A percentile compares a stretch with the other conserved stretches of the same genome.
Evolutionary conservation across 2,888 invertebrate genomes (phyloP).

Genomic region (Hymenopus coronatus): DNA sequence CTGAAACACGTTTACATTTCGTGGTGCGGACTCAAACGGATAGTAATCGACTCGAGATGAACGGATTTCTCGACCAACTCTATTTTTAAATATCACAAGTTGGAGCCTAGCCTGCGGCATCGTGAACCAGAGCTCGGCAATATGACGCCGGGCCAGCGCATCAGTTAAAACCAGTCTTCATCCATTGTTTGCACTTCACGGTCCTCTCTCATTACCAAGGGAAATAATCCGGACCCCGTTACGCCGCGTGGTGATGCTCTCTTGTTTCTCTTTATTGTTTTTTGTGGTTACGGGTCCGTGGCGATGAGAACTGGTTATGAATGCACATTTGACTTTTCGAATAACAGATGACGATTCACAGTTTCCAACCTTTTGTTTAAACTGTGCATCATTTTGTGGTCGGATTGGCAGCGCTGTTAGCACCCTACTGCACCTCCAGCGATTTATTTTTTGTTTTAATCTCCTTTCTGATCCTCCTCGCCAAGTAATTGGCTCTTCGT

Average conservation of each 20-base stretch:
- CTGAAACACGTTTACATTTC: no score
- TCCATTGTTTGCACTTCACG: neutral
- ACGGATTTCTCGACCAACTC: neutral
- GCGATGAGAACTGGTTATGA: neutral
- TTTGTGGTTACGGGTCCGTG: neutral
- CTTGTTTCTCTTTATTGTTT: neutral
- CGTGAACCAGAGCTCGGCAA: neutral
- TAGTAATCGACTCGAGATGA: no score
- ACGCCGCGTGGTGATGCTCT: neutral
- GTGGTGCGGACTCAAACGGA: no score
- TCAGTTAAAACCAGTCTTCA: neutral
- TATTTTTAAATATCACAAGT: neutral
- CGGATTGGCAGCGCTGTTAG: neutral
- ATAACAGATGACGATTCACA: neutral
- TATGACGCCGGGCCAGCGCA: neutral
- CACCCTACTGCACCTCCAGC: neutral
- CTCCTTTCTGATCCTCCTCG: neutral
- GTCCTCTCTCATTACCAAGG: neutral
- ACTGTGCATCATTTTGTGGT: neutral
- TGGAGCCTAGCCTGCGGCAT: neutral
- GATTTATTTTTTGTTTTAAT: neutral
- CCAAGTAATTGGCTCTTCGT: neutral
- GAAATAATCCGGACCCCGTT: neutral
- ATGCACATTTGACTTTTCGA: neutral
- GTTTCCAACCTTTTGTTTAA: neutral